phyloP scores from a whole-genome alignment of 2,797 vertebrate genomes.

The Adelosebastes latens region DNA sequence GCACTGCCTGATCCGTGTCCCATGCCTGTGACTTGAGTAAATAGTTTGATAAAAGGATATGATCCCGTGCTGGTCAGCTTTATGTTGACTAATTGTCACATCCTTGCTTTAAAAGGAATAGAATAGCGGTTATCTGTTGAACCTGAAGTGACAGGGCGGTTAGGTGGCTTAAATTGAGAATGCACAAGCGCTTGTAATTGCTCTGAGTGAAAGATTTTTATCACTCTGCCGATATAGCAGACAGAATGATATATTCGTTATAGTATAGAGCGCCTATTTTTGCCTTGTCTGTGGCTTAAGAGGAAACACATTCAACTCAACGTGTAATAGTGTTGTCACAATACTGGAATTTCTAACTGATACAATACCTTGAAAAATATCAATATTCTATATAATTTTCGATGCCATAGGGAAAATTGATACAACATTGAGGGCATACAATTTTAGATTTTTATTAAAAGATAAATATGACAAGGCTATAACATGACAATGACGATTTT shows the following conservation, averaged over 20 bases:
- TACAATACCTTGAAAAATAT: background rate
- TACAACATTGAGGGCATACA: background rate
- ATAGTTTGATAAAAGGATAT: background rate
- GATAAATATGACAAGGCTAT: background rate
- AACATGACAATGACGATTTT: background rate
- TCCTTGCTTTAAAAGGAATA: background rate
- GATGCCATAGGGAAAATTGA: background rate
- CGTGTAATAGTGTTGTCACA: background rate
- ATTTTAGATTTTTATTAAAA: background rate
- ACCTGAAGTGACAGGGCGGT: background rate
- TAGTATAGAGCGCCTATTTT: background rate
- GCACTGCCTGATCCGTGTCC: constrained; percentile 10
- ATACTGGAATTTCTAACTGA: background rate
- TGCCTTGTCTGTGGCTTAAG: background rate
- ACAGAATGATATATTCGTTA: background rate
- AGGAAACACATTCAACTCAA: background rate
- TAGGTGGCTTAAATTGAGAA: background rate
- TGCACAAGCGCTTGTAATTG: background rate
- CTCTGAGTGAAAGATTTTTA: background rate
- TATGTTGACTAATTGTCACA: background rate
- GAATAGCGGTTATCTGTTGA: background rate
- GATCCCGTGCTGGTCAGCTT: background rate
- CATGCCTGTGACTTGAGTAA: constrained; percentile 33
- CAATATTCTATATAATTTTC: background rate
- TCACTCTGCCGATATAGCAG: background rate